A percentile compares a stretch with the other conserved stretches of the same genome.
phyloP scores from a whole-genome alignment of 2,113 vertebrate species.

The Caloenas nicobarica region DNA sequence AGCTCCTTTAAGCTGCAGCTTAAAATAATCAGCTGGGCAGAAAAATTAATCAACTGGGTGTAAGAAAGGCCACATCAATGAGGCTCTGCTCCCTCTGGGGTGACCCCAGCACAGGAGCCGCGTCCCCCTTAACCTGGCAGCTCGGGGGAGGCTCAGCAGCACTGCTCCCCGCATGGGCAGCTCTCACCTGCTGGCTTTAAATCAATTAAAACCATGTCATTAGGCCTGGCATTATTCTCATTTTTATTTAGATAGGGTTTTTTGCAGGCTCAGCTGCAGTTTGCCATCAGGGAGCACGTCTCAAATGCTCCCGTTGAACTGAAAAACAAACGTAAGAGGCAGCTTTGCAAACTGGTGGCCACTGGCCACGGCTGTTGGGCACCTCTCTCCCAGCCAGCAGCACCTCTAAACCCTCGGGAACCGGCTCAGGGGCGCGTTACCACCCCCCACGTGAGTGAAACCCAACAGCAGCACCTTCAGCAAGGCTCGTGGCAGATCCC shows the following conservation, averaged over 20 bases:
- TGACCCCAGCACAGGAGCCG: accelerated
- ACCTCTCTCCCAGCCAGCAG: not conserved
- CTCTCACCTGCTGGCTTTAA: not conserved
- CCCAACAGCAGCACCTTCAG: not conserved
- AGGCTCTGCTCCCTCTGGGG: not conserved
- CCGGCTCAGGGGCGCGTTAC: accelerated
- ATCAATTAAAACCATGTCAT: not conserved
- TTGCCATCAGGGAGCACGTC: not conserved
- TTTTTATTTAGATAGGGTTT: not conserved
- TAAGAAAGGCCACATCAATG: not conserved
- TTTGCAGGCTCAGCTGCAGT: not conserved
- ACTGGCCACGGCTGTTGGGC: not conserved
- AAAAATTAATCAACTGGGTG: not conserved
- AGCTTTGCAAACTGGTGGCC: not conserved
- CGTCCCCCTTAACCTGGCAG: not conserved
- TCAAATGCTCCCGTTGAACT: not conserved
- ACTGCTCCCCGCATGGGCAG: not conserved
- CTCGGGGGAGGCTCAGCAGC: not conserved
- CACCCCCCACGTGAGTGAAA: not conserved
- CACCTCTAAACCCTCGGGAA: not conserved
- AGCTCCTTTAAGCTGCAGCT: too few species aligned
- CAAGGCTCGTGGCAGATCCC: not conserved
- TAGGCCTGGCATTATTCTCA: not conserved
- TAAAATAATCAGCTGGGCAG: not conserved
- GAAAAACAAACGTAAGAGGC: not conserved